Evolutionary conservation across 2,797 vertebrate species (phyloP), one percentile per base, ranked within the genome.

Genomic region (Erithacus rubecula): DNA sequence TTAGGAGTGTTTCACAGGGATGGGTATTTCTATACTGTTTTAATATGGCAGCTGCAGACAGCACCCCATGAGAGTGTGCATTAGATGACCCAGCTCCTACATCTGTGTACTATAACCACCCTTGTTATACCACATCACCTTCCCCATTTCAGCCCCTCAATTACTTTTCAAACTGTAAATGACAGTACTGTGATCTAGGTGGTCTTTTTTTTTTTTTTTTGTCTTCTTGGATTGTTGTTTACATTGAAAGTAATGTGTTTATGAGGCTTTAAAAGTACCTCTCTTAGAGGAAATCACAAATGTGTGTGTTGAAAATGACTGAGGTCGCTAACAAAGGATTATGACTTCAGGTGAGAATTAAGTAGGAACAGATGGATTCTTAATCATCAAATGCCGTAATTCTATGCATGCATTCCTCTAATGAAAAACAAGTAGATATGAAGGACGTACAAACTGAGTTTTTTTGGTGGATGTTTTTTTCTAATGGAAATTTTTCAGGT

Each of bases 301-400:
- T 89, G 23, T 84, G 72, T 80, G 32, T 84, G 41, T 83, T 91
- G 68, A 92, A 95, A 95, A 93, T 91, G 60, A 63, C 83, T 81
- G 87, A 91, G 92, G 65, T 94, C 32, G 75, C 84, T 87, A 90
- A 94, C 93, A 86, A 94, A 93, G 85, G 83, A 84, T 95, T 96
- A 90, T 90, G 68, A 89, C 83, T 93, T 94, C 78, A 93, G 92
- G 94, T 95, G 89, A 96, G 89, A 95, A 94, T 89, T 94, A 93
- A 96, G 83, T 83, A 90, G 87, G 85, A 96, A 84, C 93, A 96
- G 94, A 96, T 96, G 93, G 94, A 89, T 96, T 97, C 95, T 95
- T 97, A 96, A 96, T 95, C 91, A 93, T 95, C 89, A 83, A 86
- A 91, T 91, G 93, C 53, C 49, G 93, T 94, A 94, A 92, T 96